Conservation (phyloP, 2,797 vertebrate species). For the Macroramphosus scolopax region DNA sequence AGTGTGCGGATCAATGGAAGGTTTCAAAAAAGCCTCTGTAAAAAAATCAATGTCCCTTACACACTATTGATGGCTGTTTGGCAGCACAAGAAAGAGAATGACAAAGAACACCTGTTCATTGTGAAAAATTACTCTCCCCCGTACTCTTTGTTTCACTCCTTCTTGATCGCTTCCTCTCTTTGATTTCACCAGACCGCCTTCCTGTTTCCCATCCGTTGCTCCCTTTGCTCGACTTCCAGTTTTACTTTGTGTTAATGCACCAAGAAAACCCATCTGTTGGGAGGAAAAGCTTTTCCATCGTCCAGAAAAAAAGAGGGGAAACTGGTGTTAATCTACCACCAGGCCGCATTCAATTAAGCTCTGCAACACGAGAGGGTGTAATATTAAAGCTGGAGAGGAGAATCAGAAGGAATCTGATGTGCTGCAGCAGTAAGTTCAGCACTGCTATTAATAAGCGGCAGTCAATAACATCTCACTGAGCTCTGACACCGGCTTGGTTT, state of each 20-base stretch:
- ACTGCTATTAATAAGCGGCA: slow-evolving; percentile 52
- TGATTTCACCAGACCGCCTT: slow-evolving; percentile 11
- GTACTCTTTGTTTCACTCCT: slow-evolving; percentile 32
- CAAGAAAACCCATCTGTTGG: slow-evolving; percentile 1
- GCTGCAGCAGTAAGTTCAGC: slow-evolving; percentile 36
- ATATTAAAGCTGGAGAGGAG: too few species aligned
- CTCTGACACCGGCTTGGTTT: slow-evolving; percentile 37
- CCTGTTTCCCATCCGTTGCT: slow-evolving; percentile 8
- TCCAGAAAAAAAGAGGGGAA: slow-evolving; percentile 2
- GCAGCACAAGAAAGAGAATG: slow-evolving; percentile 63
- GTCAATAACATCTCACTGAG: slow-evolving; percentile 45
- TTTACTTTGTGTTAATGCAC: slow-evolving; percentile 5
- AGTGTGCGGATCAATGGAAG: slow-evolving; percentile 77
- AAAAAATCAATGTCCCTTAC: slow-evolving; percentile 75
- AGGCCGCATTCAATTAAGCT: slow-evolving; percentile 4
- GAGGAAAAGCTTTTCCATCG: slow-evolving; percentile 14
- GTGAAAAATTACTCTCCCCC: slow-evolving; percentile 46
- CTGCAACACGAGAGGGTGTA: slow-evolving; percentile 8
- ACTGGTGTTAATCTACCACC: neutral
- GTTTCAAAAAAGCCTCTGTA: slow-evolving; percentile 74
- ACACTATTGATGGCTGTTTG: slow-evolving; percentile 74
- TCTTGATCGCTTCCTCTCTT: slow-evolving; percentile 27
- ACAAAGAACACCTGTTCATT: slow-evolving; percentile 68
- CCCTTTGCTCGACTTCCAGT: slow-evolving; percentile 11
- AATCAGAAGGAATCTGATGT: slow-evolving; percentile 14